A percentile compares a stretch with the other conserved stretches of the same genome.
phyloP scores from a whole-genome alignment of 1,140 invertebrate genomes.

The Drosophila arawakana region DNA sequence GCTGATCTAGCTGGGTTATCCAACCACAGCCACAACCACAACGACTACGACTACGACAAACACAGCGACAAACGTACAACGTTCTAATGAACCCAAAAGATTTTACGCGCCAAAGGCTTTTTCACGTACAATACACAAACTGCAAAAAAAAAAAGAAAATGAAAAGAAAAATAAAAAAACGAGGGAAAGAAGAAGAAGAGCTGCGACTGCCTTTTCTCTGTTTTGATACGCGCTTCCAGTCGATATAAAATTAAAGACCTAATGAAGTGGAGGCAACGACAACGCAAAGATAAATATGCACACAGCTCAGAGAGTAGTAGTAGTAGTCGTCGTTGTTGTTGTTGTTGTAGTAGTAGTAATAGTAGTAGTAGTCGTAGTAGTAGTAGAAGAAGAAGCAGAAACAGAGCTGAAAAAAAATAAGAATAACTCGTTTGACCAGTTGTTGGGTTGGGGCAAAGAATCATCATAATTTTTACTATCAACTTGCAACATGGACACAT shows the following conservation, averaged over 20 bases:
- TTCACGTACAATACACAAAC: conserved; percentile 58
- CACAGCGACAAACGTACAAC: conserved; percentile 63
- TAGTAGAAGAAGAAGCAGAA: conserved; percentile 35
- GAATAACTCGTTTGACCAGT: conserved; percentile 78
- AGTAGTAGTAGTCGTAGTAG: background rate
- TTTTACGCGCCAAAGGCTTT: conserved; percentile 80
- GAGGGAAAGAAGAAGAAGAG: background rate
- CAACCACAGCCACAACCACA: conserved; percentile 8
- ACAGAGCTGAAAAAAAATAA: conserved; percentile 27
- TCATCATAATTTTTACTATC: conserved; percentile 83
- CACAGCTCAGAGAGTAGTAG: conserved; percentile 47
- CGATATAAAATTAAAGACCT: conserved; percentile 82
- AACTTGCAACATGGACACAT: conserved; percentile 81
- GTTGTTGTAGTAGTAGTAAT: conserved; percentile 1
- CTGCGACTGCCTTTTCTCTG: conserved; percentile 59
- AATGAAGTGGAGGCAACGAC: conserved; percentile 80
- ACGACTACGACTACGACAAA: conserved; percentile 5
- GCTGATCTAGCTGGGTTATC: conserved; percentile 34
- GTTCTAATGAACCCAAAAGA: conserved; percentile 81
- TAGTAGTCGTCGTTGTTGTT: conserved; percentile 4
- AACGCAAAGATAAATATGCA: conserved; percentile 79
- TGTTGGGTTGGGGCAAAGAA: conserved; percentile 72
- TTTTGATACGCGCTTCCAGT: conserved; percentile 71
- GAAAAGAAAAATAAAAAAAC: background rate
- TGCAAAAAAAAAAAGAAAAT: conserved; percentile 55